These are phyloP conservation scores for Muscicapa comitata DNA, from an alignment of 2,797 vertebrate species.

Conservation along the genomic window DNA sequence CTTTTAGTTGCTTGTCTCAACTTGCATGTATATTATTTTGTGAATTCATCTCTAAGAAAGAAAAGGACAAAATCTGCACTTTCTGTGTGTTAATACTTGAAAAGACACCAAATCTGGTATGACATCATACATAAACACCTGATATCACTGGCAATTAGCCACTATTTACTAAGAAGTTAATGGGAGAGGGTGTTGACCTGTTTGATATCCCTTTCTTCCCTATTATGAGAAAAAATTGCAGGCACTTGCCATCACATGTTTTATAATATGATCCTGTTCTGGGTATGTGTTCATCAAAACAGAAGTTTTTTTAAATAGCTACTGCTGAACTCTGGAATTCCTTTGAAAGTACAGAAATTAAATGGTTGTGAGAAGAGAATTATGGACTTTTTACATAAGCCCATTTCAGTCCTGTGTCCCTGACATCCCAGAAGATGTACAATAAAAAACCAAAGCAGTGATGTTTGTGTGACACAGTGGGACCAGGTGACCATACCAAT, in stretches of 20 bases:
- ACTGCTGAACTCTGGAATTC: background rate
- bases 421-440: background rate
- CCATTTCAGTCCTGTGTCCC: background rate
- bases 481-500: background rate
- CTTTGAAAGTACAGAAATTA: background rate
- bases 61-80: background rate
- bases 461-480: background rate
- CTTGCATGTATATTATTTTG: background rate
- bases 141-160: background rate
- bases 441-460: background rate
- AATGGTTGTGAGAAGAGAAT: background rate
- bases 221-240: background rate
- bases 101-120: background rate
- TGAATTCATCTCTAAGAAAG: background rate
- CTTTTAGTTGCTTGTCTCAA: background rate
- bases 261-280: background rate
- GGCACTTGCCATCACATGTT: accelerated
- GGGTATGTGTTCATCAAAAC: background rate
- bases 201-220: background rate
- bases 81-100: background rate
- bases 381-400: background rate
- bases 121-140: background rate
- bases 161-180: background rate
- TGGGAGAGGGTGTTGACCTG: background rate
- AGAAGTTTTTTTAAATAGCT: background rate